Evolutionary conservation across 2,888 invertebrate genomes (phyloP), one percentile per base, ranked within the genome.

Genomic region (Drosophila yooni): DNA sequence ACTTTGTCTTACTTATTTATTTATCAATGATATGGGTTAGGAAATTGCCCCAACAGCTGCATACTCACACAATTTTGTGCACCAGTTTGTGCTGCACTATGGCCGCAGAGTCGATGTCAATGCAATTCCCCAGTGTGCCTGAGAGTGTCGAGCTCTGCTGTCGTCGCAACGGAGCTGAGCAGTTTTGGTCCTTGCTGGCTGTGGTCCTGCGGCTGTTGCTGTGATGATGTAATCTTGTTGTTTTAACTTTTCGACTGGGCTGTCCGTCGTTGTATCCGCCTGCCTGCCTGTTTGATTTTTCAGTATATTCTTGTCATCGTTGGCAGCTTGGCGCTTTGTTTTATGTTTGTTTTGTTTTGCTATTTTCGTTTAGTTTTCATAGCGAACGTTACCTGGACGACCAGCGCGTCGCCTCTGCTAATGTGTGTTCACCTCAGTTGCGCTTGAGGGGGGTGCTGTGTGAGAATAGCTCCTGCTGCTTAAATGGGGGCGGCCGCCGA

Each of bases 111-210:
- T 95, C 94, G 93, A 94, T 94, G 93, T 95, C 94, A 93, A 95
- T 94, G 92, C 95, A 95, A 94, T 95, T 95, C 92, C 95, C 95
- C 95, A 95, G 95, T 92, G 94, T 90, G 90, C 57, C 67, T 43
- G 64, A 74, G 73, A 81, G 65, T 80, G 87, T 87, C 71, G 76
- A 75, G 76, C 70, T 58, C 62, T 48, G 54, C 70, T 79, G 86
- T 71, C 57, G 80, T 57, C 71, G 57, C 63, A 53, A 21, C 67
- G 67, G 64, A 67, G 76, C 81, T 58, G 27, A 50, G 27, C 57
- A 38, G 29, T 57, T 40, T 18, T 46, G 8, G 46, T 56, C 25
- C 64, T 72, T 43, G 13, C 53, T 15, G 7, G 33, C 52, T 50
- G 51, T 53, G 50, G 66, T 43, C 21, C 48, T 53, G 33, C 50